Conservation (phyloP, 2,888 invertebrate species). For the Heteromurus nitidus region DNA sequence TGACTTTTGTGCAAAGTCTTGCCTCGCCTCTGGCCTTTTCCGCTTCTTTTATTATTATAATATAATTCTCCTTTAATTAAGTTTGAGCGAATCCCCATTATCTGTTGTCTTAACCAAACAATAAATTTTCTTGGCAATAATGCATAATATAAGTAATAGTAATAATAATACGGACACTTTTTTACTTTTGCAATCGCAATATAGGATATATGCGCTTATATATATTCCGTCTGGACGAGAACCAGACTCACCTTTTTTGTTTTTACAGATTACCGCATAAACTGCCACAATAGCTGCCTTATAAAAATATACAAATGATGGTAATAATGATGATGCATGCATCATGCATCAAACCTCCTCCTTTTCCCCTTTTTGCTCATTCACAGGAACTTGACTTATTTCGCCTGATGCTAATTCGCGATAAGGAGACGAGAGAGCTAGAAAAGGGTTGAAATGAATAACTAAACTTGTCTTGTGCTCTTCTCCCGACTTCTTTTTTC, state of each 20-base stretch:
- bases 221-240: too few relatives aligned
- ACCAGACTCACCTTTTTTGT: too few relatives aligned
- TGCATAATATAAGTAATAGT: not conserved
- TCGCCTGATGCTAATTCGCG: conserved; percentile 58
- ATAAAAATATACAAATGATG: conserved; percentile 36
- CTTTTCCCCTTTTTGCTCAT: conserved; percentile 26
- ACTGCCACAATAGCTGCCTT: conserved; percentile 27
- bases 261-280: conserved; percentile 21
- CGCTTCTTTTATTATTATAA: conserved; percentile 57
- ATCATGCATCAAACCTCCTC: not conserved
- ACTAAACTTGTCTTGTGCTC: conserved; percentile 33
- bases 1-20: too few relatives aligned
- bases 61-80: conserved; percentile 64
- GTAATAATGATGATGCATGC: conserved; percentile 31
- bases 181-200: too few relatives aligned
- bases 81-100: conserved; percentile 61
- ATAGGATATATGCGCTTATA: too few relatives aligned
- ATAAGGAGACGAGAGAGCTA: too few relatives aligned
- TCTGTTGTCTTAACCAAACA: conserved; percentile 64
- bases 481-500: conserved; percentile 35
- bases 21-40: conserved; percentile 61
- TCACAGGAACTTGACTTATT: conserved; percentile 52
- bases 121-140: conserved; percentile 59
- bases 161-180: too few relatives aligned
- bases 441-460: too few relatives aligned